Conservation (phyloP, 2,888 invertebrate species). For the Orthosia gracilis region DNA sequence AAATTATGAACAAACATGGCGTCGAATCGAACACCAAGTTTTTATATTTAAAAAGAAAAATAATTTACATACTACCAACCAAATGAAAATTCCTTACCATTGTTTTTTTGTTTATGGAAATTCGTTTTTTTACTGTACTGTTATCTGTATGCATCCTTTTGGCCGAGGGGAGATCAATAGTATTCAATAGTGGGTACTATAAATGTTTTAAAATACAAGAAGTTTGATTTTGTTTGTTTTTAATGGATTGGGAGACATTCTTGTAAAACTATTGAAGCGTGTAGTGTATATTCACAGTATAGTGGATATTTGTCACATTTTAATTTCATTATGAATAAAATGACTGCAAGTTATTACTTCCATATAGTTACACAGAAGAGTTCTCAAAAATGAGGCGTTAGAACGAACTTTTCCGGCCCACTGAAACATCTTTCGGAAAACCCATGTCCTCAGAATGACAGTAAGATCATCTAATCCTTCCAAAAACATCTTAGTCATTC, state of each 20-base stretch:
- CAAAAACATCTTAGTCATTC: no score
- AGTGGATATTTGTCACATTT: no score
- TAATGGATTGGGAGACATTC: neutral
- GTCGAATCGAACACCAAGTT: conserved; percentile 45
- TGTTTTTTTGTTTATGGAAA: conserved; percentile 47
- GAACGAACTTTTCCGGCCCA: neutral
- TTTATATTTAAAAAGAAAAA: conserved; percentile 50
- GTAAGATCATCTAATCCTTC: no score
- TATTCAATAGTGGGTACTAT: neutral
- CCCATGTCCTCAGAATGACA: no score
- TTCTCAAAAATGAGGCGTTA: neutral
- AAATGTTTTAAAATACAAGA: conserved; percentile 9
- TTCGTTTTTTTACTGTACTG: conserved; percentile 6
- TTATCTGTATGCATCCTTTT: conserved; percentile 7
- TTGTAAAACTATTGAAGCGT: neutral
- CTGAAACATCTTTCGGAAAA: no score
- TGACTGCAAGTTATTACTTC: neutral
- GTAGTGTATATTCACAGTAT: no score
- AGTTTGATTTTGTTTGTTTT: neutral
- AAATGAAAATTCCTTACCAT: conserved; percentile 54
- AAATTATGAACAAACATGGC: conserved; percentile 46
- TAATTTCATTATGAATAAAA: neutral
- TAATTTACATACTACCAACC: conserved; percentile 42
- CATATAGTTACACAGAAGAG: neutral
- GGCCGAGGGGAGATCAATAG: conserved; percentile 17